Conservation (phyloP, 1,140 invertebrate species). For the Mactra quadrangularis region DNA sequence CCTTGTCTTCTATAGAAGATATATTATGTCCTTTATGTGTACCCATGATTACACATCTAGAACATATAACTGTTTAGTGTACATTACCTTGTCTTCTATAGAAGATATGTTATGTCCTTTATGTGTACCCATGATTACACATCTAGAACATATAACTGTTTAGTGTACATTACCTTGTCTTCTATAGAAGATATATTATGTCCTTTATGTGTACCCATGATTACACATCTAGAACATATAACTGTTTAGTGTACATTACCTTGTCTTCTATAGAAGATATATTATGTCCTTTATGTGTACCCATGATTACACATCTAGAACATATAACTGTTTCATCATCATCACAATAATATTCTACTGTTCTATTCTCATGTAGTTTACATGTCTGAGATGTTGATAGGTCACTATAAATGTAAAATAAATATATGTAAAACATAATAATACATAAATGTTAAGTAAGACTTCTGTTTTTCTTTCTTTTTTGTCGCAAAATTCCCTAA, state of each 20-base stretch:
- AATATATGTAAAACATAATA: no score
- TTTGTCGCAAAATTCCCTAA: no score
- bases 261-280: conserved; percentile 79
- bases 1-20: no score
- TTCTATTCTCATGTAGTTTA: conserved; percentile 67
- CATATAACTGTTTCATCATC: conserved; percentile 77
- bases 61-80: no score
- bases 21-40: no score
- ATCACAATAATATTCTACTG: conserved; percentile 79
- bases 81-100: conserved; percentile 79
- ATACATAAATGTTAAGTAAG: no score
- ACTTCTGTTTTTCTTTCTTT: no score
- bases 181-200: conserved; percentile 77
- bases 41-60: no score
- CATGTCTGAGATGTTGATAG: conserved; percentile 60
- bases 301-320: conserved; percentile 80
- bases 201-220: conserved; percentile 76
- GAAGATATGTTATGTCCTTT: conserved; percentile 76
- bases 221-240: conserved; percentile 80
- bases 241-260: conserved; percentile 59
- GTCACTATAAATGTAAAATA: conserved; percentile 16
- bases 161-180: conserved; percentile 69
- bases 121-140: conserved; percentile 78
- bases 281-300: conserved; percentile 75
- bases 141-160: conserved; percentile 75